Conservation (phyloP, 1,140 invertebrate species). For the Pseudomyrmex dendroicus region DNA sequence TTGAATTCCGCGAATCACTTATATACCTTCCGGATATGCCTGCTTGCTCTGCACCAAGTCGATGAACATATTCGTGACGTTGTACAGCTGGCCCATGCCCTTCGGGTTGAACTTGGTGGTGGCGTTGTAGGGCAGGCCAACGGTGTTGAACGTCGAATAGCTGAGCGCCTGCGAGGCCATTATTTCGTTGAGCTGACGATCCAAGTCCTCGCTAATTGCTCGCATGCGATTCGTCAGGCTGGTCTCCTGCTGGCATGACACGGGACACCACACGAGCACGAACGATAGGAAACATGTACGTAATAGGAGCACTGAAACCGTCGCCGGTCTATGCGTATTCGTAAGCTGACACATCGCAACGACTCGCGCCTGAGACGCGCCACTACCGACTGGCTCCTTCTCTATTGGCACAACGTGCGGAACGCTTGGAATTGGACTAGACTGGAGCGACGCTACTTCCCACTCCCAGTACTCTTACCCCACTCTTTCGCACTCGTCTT, state of each 20-base stretch:
- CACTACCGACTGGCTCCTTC: conserved; percentile 75
- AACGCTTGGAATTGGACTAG: not conserved
- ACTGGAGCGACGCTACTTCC: conserved; percentile 22
- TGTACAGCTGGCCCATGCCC: conserved; percentile 89
- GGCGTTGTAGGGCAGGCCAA: conserved; percentile 85
- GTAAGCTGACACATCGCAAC: conserved; percentile 64
- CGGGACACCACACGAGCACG: conserved; percentile 51
- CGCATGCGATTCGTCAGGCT: conserved; percentile 66
- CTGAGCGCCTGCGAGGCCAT: conserved; percentile 81
- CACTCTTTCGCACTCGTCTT: not conserved
- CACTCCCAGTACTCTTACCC: conserved; percentile 8
- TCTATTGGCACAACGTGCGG: not conserved
- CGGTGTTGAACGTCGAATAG: conserved; percentile 82
- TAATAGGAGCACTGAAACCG: conserved; percentile 22
- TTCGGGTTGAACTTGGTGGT: conserved; percentile 87
- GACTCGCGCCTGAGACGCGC: conserved; percentile 78
- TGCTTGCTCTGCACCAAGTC: conserved; percentile 85
- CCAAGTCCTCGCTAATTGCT: conserved; percentile 82
- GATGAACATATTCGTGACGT: conserved; percentile 88
- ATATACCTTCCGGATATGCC: conserved; percentile 86
- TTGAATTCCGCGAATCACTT: too few relatives aligned
- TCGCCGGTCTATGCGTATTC: not conserved
- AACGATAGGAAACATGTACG: conserved; percentile 16
- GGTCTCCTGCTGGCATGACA: conserved; percentile 53
- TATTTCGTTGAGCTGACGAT: conserved; percentile 83